Percentiles rank a stretch among this genome's conserved stretches.
phyloP scores from a whole-genome alignment of 1,140 invertebrate genomes.

The Phenacoccus solenopsis region DNA sequence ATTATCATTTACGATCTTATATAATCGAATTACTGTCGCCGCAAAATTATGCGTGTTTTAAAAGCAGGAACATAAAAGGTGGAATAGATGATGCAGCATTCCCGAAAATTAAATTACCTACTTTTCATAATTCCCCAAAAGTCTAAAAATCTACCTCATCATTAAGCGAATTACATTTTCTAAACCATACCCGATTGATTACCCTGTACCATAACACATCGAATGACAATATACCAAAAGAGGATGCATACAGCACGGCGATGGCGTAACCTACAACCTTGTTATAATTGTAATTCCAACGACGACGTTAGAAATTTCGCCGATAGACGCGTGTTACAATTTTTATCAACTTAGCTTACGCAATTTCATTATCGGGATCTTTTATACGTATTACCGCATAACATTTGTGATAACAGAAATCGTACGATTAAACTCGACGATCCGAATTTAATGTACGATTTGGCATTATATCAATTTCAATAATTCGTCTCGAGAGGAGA shows the following conservation, averaged over 20 bases:
- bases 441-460: background rate
- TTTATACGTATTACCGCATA: background rate
- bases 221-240: background rate
- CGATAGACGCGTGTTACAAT: conserved; percentile 1
- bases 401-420: background rate
- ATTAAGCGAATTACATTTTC: too few species aligned
- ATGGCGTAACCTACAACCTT: background rate
- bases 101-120: too few species aligned
- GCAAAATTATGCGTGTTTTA: too few species aligned
- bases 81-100: too few species aligned
- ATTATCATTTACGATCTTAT: too few species aligned
- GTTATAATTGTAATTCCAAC: background rate
- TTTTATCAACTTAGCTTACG: background rate
- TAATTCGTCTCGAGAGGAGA: background rate
- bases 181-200: background rate
- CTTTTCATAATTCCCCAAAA: too few species aligned
- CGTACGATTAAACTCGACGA: background rate
- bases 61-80: too few species aligned
- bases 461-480: background rate
- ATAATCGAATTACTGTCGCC: too few species aligned
- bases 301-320: background rate
- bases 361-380: background rate
- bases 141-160: too few species aligned
- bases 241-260: background rate
- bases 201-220: background rate